Evolutionary conservation across 2,888 invertebrate species (phyloP).

Genomic region (Cerastoderma edule): DNA sequence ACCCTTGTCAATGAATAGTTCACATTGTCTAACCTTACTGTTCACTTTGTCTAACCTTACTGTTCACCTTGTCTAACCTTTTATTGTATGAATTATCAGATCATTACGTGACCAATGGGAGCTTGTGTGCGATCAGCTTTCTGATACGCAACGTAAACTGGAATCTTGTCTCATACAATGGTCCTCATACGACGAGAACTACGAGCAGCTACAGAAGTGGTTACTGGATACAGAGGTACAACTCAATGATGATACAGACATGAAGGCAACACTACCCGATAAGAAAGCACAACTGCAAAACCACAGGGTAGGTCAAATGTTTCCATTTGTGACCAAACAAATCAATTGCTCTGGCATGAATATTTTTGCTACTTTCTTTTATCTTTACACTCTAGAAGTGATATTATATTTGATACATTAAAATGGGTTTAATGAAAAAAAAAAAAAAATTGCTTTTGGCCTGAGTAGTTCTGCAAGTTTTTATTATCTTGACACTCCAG

Average conservation of each 20-base stretch:
- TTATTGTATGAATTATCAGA: constrained; percentile 31
- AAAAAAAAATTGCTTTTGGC: too few species aligned
- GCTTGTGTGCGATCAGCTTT: constrained; percentile 87
- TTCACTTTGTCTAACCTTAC: neutral
- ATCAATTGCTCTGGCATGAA: too few species aligned
- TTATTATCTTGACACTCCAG: too few species aligned
- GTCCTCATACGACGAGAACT: constrained; percentile 96
- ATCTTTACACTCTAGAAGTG: too few species aligned
- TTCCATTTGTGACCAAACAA: too few species aligned
- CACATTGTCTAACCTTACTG: too few species aligned
- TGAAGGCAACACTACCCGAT: constrained; percentile 94
- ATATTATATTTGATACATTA: too few species aligned
- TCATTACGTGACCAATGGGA: constrained; percentile 85
- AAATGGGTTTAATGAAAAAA: too few species aligned
- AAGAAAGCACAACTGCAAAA: constrained; percentile 94
- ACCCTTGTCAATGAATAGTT: too few species aligned
- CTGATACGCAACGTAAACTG: constrained; percentile 91
- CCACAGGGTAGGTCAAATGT: constrained; percentile 87
- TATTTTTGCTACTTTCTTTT: too few species aligned
- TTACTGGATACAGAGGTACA: constrained; percentile 89
- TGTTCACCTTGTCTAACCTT: constrained; percentile 2
- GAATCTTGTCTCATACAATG: constrained; percentile 94
- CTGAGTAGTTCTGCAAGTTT: too few species aligned
- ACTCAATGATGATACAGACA: constrained; percentile 90
- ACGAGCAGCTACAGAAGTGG: constrained; percentile 92